Percentiles rank a stretch among this genome's conserved stretches.
phyloP scores from a whole-genome alignment of 2,797 vertebrate species.

The Setipinna tenuifilis region DNA sequence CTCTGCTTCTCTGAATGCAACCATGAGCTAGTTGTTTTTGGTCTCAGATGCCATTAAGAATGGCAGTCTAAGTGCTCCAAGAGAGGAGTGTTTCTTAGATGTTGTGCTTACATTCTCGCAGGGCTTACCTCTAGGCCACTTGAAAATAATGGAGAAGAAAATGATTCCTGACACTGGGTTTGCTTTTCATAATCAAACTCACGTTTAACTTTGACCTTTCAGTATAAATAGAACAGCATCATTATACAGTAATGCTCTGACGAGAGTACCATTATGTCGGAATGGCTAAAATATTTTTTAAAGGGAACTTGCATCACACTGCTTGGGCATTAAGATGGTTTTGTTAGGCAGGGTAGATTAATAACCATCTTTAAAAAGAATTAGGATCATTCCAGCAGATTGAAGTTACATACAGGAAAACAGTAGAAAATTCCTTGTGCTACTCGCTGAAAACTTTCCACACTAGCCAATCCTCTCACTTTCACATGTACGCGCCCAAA shows the following conservation, averaged over 20 bases:
- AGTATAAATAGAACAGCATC: conserved; percentile 80
- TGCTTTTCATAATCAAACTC: conserved; percentile 75
- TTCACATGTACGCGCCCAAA: too few species aligned
- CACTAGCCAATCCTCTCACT: too few species aligned
- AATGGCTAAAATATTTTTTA: conserved; percentile 80
- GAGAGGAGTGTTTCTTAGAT: neutral
- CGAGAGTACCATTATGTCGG: conserved; percentile 79
- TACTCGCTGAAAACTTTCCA: too few species aligned
- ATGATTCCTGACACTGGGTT: conserved; percentile 63
- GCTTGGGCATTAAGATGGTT: conserved; percentile 47
- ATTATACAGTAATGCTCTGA: conserved; percentile 85
- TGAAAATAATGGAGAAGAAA: conserved; percentile 59
- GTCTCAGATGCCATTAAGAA: neutral
- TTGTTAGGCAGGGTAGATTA: conserved; percentile 78
- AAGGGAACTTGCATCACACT: conserved; percentile 77
- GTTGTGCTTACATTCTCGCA: conserved; percentile 54
- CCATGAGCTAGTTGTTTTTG: too few species aligned
- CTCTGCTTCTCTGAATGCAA: conserved; percentile 20
- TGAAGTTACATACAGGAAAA: too few species aligned
- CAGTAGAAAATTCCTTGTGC: too few species aligned
- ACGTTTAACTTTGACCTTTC: conserved; percentile 70
- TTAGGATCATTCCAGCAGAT: conserved; percentile 82
- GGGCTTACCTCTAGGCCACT: conserved; percentile 46
- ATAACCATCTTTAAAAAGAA: conserved; percentile 87
- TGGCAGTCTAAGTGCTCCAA: conserved; percentile 16